These are phyloP conservation scores for Coleophora deauratella DNA, from an alignment of 2,888 invertebrate species.

Conservation along the genomic window DNA sequence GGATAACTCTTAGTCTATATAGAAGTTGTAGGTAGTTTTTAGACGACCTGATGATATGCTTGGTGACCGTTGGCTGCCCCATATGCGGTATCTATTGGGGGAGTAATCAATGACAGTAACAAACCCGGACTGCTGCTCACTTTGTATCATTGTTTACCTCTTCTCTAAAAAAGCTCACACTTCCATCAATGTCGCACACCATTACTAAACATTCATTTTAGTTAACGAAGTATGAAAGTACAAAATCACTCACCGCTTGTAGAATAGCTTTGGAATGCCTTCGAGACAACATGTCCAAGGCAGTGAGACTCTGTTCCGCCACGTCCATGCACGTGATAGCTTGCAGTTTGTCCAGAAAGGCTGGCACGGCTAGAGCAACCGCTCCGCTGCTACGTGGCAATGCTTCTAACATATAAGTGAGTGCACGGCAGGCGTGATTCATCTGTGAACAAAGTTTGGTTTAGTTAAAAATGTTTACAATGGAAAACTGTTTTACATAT, in stretches of 20 bases:
- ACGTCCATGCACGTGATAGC: slow-evolving; percentile 99
- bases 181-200: no score
- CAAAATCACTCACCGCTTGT: slow-evolving; percentile 80
- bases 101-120: no score
- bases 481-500: not conserved
- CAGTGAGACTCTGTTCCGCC: slow-evolving; percentile 98
- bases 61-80: no score
- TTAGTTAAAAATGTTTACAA: not conserved
- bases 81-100: no score
- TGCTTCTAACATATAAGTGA: slow-evolving; percentile 99
- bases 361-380: slow-evolving; percentile 97
- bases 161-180: no score
- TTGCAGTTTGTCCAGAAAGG: slow-evolving; percentile 96
- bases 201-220: no score
- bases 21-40: no score
- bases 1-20: no score
- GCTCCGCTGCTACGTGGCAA: slow-evolving; percentile 96
- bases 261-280: slow-evolving; percentile 97
- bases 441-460: slow-evolving; percentile 71
- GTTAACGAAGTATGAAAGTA: no score
- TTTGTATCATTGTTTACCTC: no score
- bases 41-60: no score
- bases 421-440: slow-evolving; percentile 98
- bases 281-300: slow-evolving; percentile 96
- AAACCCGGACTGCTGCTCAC: no score